Conservation (phyloP, 2,888 invertebrate species). For the Patella ulyssiponensis region DNA sequence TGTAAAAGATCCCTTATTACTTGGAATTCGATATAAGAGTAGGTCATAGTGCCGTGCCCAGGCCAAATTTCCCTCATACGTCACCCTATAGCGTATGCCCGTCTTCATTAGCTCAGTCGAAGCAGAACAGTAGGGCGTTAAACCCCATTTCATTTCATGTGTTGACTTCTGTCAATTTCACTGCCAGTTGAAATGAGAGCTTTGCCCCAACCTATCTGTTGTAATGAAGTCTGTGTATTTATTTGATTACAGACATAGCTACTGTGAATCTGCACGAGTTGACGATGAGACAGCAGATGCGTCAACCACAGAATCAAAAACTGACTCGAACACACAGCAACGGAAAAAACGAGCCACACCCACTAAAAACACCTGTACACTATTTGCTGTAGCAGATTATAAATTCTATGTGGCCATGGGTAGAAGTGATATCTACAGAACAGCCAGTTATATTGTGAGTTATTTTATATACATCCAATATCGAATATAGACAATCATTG, state of each 20-base stretch:
- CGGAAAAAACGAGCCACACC: conserved; percentile 33
- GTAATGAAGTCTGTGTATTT: neutral
- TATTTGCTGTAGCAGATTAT: conserved; percentile 93
- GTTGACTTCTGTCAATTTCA: too few relatives aligned
- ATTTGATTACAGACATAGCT: conserved; percentile 23
- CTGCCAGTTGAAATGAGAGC: too few relatives aligned
- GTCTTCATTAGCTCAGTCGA: too few relatives aligned
- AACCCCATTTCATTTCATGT: too few relatives aligned
- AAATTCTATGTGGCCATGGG: conserved; percentile 97
- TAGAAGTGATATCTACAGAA: conserved; percentile 91
- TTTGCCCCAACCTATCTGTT: too few relatives aligned
- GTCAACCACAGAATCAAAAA: neutral
- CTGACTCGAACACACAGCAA: neutral
- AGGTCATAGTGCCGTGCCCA: too few relatives aligned
- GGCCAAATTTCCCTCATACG: too few relatives aligned
- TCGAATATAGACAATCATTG: too few relatives aligned
- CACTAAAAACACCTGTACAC: conserved; percentile 77
- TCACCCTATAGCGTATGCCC: too few relatives aligned
- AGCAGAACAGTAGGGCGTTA: too few relatives aligned
- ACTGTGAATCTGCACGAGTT: conserved; percentile 28
- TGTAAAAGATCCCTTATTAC: too few relatives aligned
- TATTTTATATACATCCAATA: neutral
- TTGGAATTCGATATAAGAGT: too few relatives aligned
- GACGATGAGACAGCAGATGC: neutral
- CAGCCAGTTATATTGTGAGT: conserved; percentile 92